These are phyloP conservation scores for Calameuta idolon DNA, from an alignment of 2,888 invertebrate species.

Conservation along the genomic window DNA sequence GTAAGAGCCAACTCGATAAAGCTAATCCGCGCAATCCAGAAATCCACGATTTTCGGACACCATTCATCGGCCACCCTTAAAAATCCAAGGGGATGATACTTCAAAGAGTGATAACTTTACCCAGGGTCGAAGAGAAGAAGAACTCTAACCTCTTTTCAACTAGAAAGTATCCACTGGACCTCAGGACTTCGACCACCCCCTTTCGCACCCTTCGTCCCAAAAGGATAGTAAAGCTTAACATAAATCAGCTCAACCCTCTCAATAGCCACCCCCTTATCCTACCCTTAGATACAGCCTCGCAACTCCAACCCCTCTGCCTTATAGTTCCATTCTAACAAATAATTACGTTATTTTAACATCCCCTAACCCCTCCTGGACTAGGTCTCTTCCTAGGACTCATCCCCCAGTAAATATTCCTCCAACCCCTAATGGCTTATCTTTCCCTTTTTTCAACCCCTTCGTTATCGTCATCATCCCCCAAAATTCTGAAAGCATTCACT, in stretches of 20 bases:
- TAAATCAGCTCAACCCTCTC: neutral
- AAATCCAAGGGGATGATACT: neutral
- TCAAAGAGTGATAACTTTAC: neutral
- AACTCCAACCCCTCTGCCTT: neutral
- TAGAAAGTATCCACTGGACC: neutral
- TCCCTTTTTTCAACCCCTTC: neutral
- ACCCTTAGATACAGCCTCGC: neutral
- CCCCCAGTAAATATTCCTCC: neutral
- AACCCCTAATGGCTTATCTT: neutral
- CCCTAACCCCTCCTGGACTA: neutral
- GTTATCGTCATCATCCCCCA: neutral
- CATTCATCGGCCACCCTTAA: conserved; percentile 3
- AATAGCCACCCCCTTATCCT: neutral
- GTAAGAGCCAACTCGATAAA: conserved; percentile 19
- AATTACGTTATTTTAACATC: neutral
- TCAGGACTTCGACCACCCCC: neutral
- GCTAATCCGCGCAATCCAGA: conserved; percentile 17
- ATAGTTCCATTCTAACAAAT: neutral
- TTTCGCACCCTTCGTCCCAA: neutral
- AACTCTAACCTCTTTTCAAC: neutral
- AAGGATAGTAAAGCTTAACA: neutral
- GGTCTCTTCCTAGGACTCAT: neutral
- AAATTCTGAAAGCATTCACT: neutral
- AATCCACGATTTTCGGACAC: conserved; percentile 17
- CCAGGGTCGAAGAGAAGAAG: neutral